Evolutionary conservation across 1,140 invertebrate species (phyloP).

Genomic region (Neoseiulus cucumeris): DNA sequence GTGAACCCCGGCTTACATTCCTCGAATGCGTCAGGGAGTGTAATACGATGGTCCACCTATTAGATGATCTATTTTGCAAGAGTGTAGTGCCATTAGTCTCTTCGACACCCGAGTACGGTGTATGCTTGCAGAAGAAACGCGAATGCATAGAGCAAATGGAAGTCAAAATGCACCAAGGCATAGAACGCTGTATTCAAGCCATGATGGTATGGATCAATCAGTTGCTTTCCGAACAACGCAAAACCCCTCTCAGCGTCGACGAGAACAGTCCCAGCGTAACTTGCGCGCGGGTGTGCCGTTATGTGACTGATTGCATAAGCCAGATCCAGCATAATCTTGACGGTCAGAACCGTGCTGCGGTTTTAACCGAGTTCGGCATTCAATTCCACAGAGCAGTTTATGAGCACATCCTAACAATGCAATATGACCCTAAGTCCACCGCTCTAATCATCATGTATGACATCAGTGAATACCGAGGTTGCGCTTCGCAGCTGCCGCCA

Average conservation of each 20-base stretch:
- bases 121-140: conserved; percentile 70
- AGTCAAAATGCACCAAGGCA: conserved; percentile 65
- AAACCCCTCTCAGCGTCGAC: conserved; percentile 74
- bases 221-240: conserved; percentile 79
- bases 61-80: conserved; percentile 85
- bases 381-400: conserved; percentile 81
- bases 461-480: conserved; percentile 78
- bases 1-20: conserved; percentile 68
- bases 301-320: conserved; percentile 46
- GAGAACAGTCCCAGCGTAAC: conserved; percentile 23
- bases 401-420: conserved; percentile 81
- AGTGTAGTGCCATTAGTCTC: conserved; percentile 62
- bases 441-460: conserved; percentile 95
- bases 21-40: conserved; percentile 81
- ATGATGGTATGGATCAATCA: conserved; percentile 76
- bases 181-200: conserved; percentile 64
- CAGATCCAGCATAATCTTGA: conserved; percentile 67
- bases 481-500: conserved; percentile 48
- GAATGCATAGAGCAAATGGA: conserved; percentile 68
- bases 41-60: conserved; percentile 83
- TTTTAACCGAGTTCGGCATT: conserved; percentile 68
- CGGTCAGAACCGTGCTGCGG: conserved; percentile 71
- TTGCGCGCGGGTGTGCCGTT: conserved; percentile 26
- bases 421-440: conserved; percentile 65
- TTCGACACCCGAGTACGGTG: conserved; percentile 63